Conservation (phyloP, 2,113 vertebrate species). For the Bombycilla garrulus region DNA sequence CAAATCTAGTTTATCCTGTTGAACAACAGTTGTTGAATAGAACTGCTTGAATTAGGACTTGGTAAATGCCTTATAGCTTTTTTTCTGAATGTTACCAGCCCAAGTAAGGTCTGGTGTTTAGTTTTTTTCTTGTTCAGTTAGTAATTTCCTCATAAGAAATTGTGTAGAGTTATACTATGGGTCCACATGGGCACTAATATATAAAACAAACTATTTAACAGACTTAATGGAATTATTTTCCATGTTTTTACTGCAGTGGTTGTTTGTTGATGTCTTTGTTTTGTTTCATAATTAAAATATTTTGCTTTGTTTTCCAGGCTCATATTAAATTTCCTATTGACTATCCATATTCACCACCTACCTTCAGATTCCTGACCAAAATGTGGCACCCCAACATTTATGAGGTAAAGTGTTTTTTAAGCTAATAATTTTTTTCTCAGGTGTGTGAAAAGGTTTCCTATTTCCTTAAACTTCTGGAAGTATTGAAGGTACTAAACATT, state of each 20-base stretch:
- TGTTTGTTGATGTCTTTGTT: not conserved
- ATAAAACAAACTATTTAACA: not conserved
- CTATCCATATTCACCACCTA: slow-evolving; percentile 95
- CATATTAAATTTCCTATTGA: slow-evolving; percentile 98
- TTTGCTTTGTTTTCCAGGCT: slow-evolving; percentile 77
- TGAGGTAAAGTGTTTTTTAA: slow-evolving; percentile 80
- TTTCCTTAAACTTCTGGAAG: not conserved
- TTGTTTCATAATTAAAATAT: not conserved
- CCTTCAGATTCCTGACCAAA: slow-evolving; percentile 98
- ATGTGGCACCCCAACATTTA: slow-evolving; percentile 99
- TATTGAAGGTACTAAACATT: not conserved
- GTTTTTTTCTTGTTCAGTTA: not conserved
- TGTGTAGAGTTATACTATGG: not conserved
- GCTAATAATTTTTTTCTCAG: not conserved
- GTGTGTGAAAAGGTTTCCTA: not conserved
- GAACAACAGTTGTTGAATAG: not conserved
- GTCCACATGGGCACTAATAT: not conserved
- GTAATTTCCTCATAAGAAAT: not conserved
- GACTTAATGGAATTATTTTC: not conserved
- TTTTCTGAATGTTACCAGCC: not conserved
- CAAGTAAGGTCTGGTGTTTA: not conserved
- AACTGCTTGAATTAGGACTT: not conserved
- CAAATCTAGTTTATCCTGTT: not conserved
- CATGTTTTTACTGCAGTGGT: not conserved
- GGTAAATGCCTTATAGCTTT: not conserved